Base-by-base conservation (phyloP, 2,113 vertebrate species). In the Vidua macroura region DNA sequence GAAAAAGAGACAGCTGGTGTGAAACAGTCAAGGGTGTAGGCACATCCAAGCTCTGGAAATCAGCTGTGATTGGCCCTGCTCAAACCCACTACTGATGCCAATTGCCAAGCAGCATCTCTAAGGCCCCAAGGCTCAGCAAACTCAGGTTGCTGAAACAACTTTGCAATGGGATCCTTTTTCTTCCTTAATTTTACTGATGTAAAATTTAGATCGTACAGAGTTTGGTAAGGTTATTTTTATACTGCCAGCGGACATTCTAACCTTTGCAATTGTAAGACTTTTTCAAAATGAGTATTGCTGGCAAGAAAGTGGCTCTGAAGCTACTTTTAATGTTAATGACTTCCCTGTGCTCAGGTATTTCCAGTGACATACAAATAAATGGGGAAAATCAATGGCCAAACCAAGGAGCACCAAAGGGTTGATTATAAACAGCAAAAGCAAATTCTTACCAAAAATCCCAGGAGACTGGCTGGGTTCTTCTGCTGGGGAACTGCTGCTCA, bases 391-490 rank as follows among this genome's bases (percentile, higher is more conserved):
- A 37, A 9, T 22, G 33, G 30, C 35, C 16, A 53, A 86, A 59
- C 11, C 27, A 60, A 73, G 8, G 8, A 64, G 24, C 8, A 44
- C 21, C 58, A 73, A 83, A 81, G 48, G 6, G 5, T 16, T 39
- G 85, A 59, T 10, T 67, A 25, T 23, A 23, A 93, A 60, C 24
- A 72, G 13, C 30, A 84, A 67, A 67, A 82, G 7, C 5, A 69
- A 95, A 83, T 69, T 76, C 58, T 94, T 92, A 96, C 95, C 59
- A 37, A 62, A 86, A 86, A 83, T 53, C 8, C 25, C 63, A 53
- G 82, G 79, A 53, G 83, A 21, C 28, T 86, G 75, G 6, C 74
- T 66, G 44, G 59, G 20, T 48, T 60, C 37, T 64, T 87, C 31
- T 30, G 17, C 17, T 85, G 83, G 27, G 31, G 24, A 35, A 2